Conservation (phyloP, 1,140 invertebrate genomes). For the Yoshiicerus persimilis region DNA sequence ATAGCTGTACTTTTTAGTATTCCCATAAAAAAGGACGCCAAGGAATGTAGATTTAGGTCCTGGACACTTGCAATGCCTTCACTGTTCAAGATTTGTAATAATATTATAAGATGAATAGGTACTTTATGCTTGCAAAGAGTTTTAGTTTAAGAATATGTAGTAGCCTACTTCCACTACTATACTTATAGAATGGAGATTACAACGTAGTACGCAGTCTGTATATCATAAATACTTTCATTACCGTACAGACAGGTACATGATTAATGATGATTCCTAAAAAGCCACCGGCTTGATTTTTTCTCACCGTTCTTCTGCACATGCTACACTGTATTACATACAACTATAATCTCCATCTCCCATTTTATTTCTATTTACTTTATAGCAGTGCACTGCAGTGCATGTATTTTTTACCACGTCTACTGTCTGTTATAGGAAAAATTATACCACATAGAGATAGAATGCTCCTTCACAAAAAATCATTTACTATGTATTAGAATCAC, state of each 20-base stretch:
- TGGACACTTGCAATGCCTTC: no score
- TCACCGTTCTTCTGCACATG: neutral
- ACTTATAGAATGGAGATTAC: neutral
- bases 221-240: neutral
- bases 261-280: constrained; percentile 49
- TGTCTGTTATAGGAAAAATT: neutral
- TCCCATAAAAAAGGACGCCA: no score
- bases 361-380: neutral
- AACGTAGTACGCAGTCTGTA: neutral
- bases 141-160: no score
- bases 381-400: neutral
- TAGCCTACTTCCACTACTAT: no score
- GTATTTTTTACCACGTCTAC: neutral
- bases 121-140: neutral
- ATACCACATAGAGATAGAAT: neutral
- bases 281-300: constrained; percentile 44
- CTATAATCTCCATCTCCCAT: neutral
- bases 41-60: no score
- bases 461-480: neutral
- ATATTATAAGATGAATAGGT: neutral
- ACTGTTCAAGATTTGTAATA: neutral
- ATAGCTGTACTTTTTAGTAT: no score
- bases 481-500: neutral
- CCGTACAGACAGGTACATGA: constrained; percentile 26
- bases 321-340: neutral